Evolutionary conservation across 2,888 invertebrate species (phyloP).

Genomic region (Zhuqinia jingwanae): DNA sequence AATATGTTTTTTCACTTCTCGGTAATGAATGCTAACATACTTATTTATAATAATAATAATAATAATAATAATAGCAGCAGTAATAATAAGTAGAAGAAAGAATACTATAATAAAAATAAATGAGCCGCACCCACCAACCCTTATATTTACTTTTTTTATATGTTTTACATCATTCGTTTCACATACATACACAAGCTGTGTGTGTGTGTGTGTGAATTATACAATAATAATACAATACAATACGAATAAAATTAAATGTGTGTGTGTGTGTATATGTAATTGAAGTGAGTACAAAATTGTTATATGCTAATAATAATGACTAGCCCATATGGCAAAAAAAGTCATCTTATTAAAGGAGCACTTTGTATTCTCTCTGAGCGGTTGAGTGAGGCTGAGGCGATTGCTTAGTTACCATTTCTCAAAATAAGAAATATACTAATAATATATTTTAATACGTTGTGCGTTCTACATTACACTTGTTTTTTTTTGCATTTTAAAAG

Average conservation of each 20-base stretch:
- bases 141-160: too few species aligned
- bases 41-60: too few species aligned
- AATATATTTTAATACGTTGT: background rate
- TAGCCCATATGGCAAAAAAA: constrained; percentile 33
- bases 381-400: too few species aligned
- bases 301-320: constrained; percentile 29
- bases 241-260: too few species aligned
- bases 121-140: too few species aligned
- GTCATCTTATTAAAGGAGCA: background rate
- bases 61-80: too few species aligned
- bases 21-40: too few species aligned
- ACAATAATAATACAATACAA: constrained; percentile 28
- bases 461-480: background rate
- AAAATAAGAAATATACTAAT: constrained; percentile 24
- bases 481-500: background rate
- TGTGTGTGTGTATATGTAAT: too few species aligned
- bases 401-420: background rate
- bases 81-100: too few species aligned
- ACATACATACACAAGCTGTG: constrained; percentile 45
- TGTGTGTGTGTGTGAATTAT: constrained; percentile 2
- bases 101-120: too few species aligned
- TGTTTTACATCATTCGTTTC: constrained; percentile 46
- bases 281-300: constrained; percentile 27
- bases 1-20: too few species aligned
- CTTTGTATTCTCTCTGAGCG: constrained; percentile 1